phyloP scores from a whole-genome alignment of 2,113 vertebrate genomes.

The Nycticorax nycticorax region DNA sequence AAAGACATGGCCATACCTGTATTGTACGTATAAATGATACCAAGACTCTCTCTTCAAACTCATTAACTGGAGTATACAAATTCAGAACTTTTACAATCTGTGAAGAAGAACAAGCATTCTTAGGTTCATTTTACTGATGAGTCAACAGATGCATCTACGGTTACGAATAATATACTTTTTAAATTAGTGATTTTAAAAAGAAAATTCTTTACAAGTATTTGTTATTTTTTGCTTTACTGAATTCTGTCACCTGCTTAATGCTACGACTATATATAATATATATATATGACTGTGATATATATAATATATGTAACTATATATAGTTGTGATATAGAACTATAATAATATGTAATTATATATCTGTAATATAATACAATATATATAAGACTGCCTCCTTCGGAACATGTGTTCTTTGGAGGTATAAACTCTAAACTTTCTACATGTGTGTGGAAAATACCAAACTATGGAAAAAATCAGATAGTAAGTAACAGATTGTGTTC shows the following conservation, averaged over 20 bases:
- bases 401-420: neutral
- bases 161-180: neutral
- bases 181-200: neutral
- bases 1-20: constrained; percentile 80
- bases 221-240: neutral
- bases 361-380: too few species aligned
- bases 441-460: neutral
- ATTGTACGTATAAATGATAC: constrained; percentile 96
- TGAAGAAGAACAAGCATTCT: constrained; percentile 15
- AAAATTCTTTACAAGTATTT: neutral
- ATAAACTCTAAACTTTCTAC: neutral
- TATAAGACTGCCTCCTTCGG: neutral
- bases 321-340: too few species aligned
- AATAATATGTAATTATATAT: too few species aligned
- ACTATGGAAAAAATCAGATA: neutral
- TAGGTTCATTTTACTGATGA: neutral
- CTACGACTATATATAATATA: too few species aligned
- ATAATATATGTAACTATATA: too few species aligned
- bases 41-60: constrained; percentile 97
- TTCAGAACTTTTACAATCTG: constrained; percentile 99
- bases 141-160: neutral
- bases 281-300: too few species aligned
- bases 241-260: neutral
- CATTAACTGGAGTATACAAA: constrained; percentile 97
- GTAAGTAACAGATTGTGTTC: neutral